Conservation (phyloP, 2,888 invertebrate species). For the Tipula lateralis region DNA sequence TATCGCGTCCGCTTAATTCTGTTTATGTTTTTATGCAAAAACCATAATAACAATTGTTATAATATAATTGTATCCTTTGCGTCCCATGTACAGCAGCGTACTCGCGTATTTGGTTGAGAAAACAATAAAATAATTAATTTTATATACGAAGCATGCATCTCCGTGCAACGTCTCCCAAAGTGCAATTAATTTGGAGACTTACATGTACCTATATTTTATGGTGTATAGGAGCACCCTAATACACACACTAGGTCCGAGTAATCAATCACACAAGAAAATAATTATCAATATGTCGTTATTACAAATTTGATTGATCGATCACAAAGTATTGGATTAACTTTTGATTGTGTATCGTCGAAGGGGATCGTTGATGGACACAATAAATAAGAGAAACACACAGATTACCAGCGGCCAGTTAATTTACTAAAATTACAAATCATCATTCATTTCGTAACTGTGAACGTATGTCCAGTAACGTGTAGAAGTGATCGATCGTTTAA, state of each 20-base stretch:
- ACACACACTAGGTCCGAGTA: background rate
- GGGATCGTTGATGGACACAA: background rate
- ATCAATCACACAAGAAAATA: background rate
- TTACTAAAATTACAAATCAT: slow-evolving; percentile 19
- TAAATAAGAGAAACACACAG: background rate
- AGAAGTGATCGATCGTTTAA: background rate
- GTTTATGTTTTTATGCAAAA: background rate
- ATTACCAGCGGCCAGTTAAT: slow-evolving; percentile 24
- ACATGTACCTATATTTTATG: background rate
- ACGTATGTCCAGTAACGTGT: background rate
- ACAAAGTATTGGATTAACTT: background rate
- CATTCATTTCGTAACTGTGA: background rate
- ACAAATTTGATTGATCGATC: background rate
- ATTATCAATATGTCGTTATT: background rate
- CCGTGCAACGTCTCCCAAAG: no score
- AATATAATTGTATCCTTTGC: background rate
- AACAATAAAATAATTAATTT: background rate
- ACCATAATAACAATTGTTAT: background rate
- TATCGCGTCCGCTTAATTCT: background rate
- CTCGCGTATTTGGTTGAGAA: background rate
- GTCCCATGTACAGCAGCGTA: background rate
- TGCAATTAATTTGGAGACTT: background rate
- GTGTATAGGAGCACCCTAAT: background rate
- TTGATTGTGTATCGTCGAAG: background rate
- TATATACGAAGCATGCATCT: background rate